These are phyloP conservation scores for Teleogryllus occipitalis DNA, from an alignment of 1,140 invertebrate species.

Conservation along the genomic window DNA sequence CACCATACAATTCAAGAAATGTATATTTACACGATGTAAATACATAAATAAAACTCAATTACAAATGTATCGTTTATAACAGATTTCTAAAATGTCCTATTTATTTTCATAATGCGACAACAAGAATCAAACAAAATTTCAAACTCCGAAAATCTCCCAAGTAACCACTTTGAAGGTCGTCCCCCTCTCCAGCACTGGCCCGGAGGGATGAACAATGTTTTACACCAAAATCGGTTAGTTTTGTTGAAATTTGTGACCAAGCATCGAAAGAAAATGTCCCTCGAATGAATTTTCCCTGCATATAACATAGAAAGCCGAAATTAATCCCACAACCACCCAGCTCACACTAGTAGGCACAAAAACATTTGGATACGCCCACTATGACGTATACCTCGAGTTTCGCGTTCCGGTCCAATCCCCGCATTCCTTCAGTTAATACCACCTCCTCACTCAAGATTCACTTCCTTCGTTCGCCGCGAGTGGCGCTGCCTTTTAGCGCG, in stretches of 20 bases:
- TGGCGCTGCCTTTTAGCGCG: neutral
- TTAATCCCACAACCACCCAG: neutral
- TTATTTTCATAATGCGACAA: too few species aligned
- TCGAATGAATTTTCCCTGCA: neutral
- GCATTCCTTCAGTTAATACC: neutral
- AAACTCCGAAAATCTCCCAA: neutral
- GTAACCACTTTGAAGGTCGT: slow-evolving; percentile 15
- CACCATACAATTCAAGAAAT: too few species aligned
- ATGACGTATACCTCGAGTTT: slow-evolving; percentile 9
- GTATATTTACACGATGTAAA: too few species aligned
- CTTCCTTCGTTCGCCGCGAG: neutral
- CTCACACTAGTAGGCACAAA: neutral
- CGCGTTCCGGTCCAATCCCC: neutral
- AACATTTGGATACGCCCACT: slow-evolving; percentile 14
- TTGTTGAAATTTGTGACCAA: too few species aligned
- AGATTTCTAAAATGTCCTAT: too few species aligned
- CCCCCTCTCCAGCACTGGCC: slow-evolving; percentile 11
- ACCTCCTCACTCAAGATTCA: neutral
- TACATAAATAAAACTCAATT: too few species aligned
- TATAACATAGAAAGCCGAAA: neutral
- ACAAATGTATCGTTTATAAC: too few species aligned
- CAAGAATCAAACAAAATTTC: neutral
- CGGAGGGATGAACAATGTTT: slow-evolving; percentile 1
- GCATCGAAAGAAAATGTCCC: neutral
- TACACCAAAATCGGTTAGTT: neutral